A percentile compares a stretch with the other conserved stretches of the same genome.
These are phyloP conservation scores for Drosophila triauraria DNA, from an alignment of 1,140 invertebrate genomes.

Conservation along the genomic window DNA sequence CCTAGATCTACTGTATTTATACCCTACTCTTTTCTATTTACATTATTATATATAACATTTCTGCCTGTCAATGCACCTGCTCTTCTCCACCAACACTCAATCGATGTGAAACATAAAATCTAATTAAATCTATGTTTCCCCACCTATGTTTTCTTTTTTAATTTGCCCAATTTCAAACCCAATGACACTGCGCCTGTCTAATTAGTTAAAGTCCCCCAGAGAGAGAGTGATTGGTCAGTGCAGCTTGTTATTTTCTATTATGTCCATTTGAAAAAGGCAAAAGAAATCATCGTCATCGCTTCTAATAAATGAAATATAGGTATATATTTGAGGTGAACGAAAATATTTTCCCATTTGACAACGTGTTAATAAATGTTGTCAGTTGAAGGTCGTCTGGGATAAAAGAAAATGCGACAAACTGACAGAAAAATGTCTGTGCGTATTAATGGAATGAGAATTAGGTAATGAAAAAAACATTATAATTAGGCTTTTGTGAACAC, in stretches of 20 bases:
- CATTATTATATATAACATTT: not conserved
- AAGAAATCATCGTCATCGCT: not conserved
- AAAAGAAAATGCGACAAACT: slow-evolving; percentile 3
- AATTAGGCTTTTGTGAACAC: slow-evolving; percentile 10
- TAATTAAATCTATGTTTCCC: slow-evolving; percentile 36
- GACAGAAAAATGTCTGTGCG: slow-evolving; percentile 14
- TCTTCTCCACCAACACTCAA: not conserved
- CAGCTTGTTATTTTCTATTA: slow-evolving; percentile 7
- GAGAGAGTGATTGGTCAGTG: not conserved
- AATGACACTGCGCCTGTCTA: slow-evolving; percentile 17
- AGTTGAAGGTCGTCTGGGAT: slow-evolving; percentile 45
- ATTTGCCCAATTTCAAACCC: slow-evolving; percentile 11
- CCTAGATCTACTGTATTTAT: not conserved
- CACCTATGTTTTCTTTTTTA: slow-evolving; percentile 10
- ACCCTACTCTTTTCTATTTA: not conserved
- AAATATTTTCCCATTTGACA: slow-evolving; percentile 45
- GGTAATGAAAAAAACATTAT: slow-evolving; percentile 16
- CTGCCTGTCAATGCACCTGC: slow-evolving; percentile 4
- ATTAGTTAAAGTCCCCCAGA: slow-evolving; percentile 21
- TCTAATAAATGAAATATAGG: slow-evolving; percentile 22
- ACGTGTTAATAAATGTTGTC: slow-evolving; percentile 54
- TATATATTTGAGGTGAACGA: slow-evolving; percentile 15
- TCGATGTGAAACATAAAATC: slow-evolving; percentile 5
- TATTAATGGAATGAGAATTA: slow-evolving; percentile 35
- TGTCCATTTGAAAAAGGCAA: not conserved